phyloP scores from a whole-genome alignment of 2,797 vertebrate species.

The Loris lydekkerianus region DNA sequence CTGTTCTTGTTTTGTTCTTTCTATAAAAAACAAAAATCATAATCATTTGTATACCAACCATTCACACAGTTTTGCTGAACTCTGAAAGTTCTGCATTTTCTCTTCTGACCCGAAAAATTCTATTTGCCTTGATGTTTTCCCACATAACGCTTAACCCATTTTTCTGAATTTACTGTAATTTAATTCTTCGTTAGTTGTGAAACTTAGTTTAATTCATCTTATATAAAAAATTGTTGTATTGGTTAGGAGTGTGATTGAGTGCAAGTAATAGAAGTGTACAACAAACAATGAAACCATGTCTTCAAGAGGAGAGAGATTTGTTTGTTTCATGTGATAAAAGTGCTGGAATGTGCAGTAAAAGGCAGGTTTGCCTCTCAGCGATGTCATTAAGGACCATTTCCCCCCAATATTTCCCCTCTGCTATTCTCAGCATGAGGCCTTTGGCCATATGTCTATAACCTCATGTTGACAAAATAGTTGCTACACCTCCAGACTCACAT shows the following conservation, averaged over 20 bases:
- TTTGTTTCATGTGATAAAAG: not conserved
- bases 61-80: slow-evolving; percentile 51
- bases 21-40: slow-evolving; percentile 32
- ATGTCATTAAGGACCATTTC: not conserved
- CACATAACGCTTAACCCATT: slow-evolving; percentile 67
- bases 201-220: slow-evolving; percentile 48
- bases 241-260: slow-evolving; percentile 39
- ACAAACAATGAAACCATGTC: not conserved
- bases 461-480: not conserved
- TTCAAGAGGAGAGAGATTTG: not conserved
- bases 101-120: slow-evolving; percentile 38
- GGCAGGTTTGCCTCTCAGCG: not conserved
- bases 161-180: slow-evolving; percentile 65
- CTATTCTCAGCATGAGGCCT: not conserved
- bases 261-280: not conserved
- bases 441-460: not conserved
- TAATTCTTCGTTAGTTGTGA: slow-evolving; percentile 49
- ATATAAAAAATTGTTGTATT: slow-evolving; percentile 49
- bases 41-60: not conserved
- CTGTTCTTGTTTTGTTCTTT: not conserved
- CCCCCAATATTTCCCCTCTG: not conserved
- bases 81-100: slow-evolving; percentile 54
- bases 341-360: not conserved
- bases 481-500: not conserved
- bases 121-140: slow-evolving; percentile 60